phyloP scores from a whole-genome alignment of 2,113 vertebrate species.

The Nothoprocta pentlandii region DNA sequence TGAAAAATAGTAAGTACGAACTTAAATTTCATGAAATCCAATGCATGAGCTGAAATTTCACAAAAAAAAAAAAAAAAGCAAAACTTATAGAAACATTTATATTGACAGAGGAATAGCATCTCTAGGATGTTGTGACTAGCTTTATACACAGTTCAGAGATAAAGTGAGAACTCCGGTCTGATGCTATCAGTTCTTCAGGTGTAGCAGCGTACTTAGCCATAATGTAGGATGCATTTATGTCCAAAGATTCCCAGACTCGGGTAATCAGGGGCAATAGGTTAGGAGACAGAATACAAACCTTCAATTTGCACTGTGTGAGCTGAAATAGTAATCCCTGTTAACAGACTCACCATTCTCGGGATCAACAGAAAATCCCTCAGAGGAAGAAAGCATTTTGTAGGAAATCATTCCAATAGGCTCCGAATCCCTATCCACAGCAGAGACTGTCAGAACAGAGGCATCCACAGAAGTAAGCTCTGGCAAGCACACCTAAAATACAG shows the following conservation, averaged over 20 bases:
- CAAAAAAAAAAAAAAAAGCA: neutral
- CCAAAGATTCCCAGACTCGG: neutral
- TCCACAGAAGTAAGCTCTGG: slow-evolving; percentile 78
- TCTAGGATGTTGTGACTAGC: neutral
- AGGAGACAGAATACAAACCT: neutral
- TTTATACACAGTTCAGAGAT: neutral
- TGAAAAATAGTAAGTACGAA: neutral
- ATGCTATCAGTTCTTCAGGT: neutral
- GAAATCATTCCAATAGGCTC: slow-evolving; percentile 80
- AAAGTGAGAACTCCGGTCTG: neutral
- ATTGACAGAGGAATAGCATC: neutral
- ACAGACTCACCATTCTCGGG: slow-evolving; percentile 83
- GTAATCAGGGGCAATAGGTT: neutral
- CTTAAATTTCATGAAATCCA: neutral
- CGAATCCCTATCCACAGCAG: slow-evolving; percentile 85
- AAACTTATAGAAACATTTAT: neutral
- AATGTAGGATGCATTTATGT: neutral
- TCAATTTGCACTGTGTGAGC: neutral
- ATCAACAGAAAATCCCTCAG: slow-evolving; percentile 84
- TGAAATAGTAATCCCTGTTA: neutral
- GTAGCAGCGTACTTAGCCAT: neutral
- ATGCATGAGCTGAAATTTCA: neutral
- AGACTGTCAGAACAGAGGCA: slow-evolving; percentile 78
- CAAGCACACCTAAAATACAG: slow-evolving; percentile 80
- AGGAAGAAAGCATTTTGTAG: slow-evolving; percentile 86